These are phyloP conservation scores for Lophura nycthemera DNA, from an alignment of 2,113 vertebrate species.

Conservation along the genomic window DNA sequence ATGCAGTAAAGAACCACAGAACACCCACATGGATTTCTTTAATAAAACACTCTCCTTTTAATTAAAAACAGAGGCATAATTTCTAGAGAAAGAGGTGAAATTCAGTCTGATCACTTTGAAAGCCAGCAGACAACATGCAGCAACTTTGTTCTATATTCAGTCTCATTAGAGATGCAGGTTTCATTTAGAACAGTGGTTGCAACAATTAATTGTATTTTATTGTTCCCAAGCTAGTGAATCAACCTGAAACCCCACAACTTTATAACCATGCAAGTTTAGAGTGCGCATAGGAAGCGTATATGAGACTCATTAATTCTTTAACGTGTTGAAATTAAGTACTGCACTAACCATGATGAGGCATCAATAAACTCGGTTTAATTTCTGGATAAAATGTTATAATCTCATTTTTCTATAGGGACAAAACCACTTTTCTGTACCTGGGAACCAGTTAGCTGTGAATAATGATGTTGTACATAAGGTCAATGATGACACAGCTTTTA, in stretches of 20 bases:
- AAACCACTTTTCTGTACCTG: background rate
- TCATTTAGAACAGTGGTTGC: background rate
- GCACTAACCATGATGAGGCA: background rate
- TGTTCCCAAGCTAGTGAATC: background rate
- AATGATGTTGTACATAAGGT: background rate
- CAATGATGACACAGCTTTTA: background rate
- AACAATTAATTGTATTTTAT: background rate
- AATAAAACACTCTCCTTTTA: background rate
- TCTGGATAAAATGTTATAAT: background rate
- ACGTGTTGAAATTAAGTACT: background rate
- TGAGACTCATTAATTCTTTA: background rate
- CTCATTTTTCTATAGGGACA: background rate
- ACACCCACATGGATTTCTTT: background rate
- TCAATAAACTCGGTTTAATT: background rate
- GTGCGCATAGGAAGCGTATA: rapidly evolving
- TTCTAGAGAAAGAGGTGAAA: background rate
- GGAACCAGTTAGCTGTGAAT: background rate
- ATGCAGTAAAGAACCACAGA: conserved; percentile 7
- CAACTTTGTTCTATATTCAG: background rate
- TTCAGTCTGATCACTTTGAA: background rate
- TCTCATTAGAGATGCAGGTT: background rate
- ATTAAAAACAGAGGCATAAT: background rate
- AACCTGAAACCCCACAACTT: background rate
- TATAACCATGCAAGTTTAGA: background rate
- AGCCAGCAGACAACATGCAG: background rate